These are phyloP conservation scores for Hirtodrosophila confusa DNA, from an alignment of 2,888 invertebrate genomes.

Conservation along the genomic window DNA sequence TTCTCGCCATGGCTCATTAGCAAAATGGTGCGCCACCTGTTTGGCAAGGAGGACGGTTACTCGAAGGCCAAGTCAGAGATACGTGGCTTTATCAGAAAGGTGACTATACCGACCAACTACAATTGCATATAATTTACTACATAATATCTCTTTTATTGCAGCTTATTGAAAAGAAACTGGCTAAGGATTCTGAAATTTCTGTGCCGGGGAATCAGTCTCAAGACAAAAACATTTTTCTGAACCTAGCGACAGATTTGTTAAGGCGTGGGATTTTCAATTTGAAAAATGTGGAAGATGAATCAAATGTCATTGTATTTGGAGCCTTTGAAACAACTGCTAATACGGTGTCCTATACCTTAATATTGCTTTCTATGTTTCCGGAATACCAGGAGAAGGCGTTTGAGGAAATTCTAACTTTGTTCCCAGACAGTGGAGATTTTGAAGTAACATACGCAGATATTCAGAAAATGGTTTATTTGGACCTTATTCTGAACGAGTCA, in stretches of 20 bases:
- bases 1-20: slow-evolving; percentile 79
- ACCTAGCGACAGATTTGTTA: slow-evolving; percentile 74
- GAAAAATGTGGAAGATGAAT: slow-evolving; percentile 80
- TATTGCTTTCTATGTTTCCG: slow-evolving; percentile 81
- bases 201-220: slow-evolving; percentile 2
- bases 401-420: slow-evolving; percentile 75
- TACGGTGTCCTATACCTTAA: slow-evolving; percentile 70
- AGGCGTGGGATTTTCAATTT: slow-evolving; percentile 69
- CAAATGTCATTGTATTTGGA: slow-evolving; percentile 81
- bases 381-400: slow-evolving; percentile 77
- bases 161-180: slow-evolving; percentile 68
- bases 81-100: slow-evolving; percentile 73
- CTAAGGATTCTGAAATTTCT: slow-evolving; percentile 29
- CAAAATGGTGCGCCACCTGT: slow-evolving; percentile 57
- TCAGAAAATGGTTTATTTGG: slow-evolving; percentile 80
- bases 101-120: slow-evolving; percentile 5
- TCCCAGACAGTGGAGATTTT: slow-evolving; percentile 64
- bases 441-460: slow-evolving; percentile 75
- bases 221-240: slow-evolving; percentile 68
- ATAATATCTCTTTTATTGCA: slow-evolving; percentile 10
- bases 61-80: slow-evolving; percentile 66
- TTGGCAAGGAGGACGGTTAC: slow-evolving; percentile 64
- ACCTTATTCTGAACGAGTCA: slow-evolving; percentile 81
- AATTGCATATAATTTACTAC: too few relatives aligned
- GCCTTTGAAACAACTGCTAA: slow-evolving; percentile 83